Conservation (phyloP, 2,113 vertebrate genomes). For the Mormyrus lacerda region DNA sequence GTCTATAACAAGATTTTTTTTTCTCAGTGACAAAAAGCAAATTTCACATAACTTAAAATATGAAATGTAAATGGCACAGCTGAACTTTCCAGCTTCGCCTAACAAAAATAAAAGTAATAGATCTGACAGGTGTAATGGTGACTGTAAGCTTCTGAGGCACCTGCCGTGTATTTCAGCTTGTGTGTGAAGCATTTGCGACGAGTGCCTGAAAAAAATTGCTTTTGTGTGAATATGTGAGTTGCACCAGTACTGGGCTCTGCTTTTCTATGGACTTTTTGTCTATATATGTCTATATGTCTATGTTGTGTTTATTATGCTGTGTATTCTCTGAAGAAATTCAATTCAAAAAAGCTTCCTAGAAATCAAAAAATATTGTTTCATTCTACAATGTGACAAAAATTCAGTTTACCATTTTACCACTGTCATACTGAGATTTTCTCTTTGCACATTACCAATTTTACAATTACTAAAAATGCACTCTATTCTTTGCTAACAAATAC, state of each 20-base stretch:
- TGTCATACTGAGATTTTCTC: too few species aligned
- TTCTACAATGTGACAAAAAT: background rate
- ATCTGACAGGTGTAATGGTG: slow-evolving; percentile 22
- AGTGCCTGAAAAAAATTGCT: slow-evolving; percentile 35
- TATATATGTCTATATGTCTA: too few species aligned
- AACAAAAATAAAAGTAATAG: slow-evolving; percentile 9
- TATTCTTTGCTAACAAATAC: too few species aligned
- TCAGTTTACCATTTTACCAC: background rate
- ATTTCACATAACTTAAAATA: background rate
- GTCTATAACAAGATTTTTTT: background rate
- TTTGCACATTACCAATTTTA: too few species aligned
- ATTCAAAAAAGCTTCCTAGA: too few species aligned
- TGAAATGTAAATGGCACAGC: slow-evolving; percentile 42
- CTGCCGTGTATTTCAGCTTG: slow-evolving; percentile 27
- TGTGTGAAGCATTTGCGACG: slow-evolving; percentile 48
- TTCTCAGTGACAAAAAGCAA: background rate
- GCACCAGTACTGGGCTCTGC: background rate
- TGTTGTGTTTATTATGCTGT: background rate
- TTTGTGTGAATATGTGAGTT: slow-evolving; percentile 22
- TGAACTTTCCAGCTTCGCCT: slow-evolving; percentile 43
- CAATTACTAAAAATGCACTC: background rate
- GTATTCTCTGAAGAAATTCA: background rate
- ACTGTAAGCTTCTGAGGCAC: slow-evolving; percentile 36
- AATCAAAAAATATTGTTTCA: background rate
- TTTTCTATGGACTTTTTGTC: background rate